phyloP scores from a whole-genome alignment of 2,888 invertebrate species.

The Caenorhabditis sp. region DNA sequence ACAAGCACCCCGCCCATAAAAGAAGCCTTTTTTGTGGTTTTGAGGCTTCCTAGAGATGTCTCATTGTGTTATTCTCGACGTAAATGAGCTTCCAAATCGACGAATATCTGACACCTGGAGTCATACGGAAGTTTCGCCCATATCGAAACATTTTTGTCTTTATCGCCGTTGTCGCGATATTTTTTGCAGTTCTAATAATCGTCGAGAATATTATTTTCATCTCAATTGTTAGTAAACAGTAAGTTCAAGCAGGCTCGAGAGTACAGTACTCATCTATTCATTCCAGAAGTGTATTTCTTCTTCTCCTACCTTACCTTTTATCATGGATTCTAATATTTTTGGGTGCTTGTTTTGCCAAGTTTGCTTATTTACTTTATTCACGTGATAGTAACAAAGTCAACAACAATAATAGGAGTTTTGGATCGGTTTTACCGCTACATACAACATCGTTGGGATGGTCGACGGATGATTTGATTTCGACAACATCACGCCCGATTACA shows the following conservation, averaged over 20 bases:
- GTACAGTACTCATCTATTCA: neutral
- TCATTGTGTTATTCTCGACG: neutral
- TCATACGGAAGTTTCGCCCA: conserved; percentile 33
- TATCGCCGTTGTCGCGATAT: conserved; percentile 26
- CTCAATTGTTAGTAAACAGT: conserved; percentile 38
- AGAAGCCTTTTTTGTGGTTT: too few relatives aligned
- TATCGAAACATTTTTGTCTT: conserved; percentile 29
- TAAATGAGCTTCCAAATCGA: conserved; percentile 26
- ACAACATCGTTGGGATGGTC: conserved; percentile 15
- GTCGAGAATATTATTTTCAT: conserved; percentile 38
- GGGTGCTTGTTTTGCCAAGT: conserved; percentile 32
- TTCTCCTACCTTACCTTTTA: conserved; percentile 38
- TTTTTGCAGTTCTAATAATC: conserved; percentile 32
- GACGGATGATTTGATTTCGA: conserved; percentile 5
- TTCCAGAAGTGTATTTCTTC: conserved; percentile 30
- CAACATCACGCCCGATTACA: conserved; percentile 16
- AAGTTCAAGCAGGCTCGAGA: neutral
- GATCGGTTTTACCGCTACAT: neutral
- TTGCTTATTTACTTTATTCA: conserved; percentile 30
- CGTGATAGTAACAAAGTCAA: conserved; percentile 5
- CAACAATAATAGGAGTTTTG: conserved; percentile 2
- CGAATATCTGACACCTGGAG: conserved; percentile 36
- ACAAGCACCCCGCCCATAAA: too few relatives aligned
- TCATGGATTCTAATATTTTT: conserved; percentile 38
- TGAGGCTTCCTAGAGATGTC: neutral